These are phyloP conservation scores for Hetaerina americana DNA, from an alignment of 1,140 invertebrate species.

Conservation along the genomic window DNA sequence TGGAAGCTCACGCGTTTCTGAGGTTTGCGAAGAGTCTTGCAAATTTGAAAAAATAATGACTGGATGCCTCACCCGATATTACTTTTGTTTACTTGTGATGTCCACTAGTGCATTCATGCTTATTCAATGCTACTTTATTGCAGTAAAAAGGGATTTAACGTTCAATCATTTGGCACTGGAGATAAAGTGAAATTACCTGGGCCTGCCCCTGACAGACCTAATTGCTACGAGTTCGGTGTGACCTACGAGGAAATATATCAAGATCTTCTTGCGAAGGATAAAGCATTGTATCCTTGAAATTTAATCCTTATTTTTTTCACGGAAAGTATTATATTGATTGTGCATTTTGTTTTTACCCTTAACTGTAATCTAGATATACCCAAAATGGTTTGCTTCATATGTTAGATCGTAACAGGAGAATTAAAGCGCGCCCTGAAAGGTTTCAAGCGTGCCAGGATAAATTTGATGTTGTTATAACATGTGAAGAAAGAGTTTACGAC, in stretches of 20 bases:
- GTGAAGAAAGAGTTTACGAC: slow-evolving; percentile 98
- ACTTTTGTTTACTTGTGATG: not conserved
- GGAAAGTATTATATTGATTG: slow-evolving; percentile 13
- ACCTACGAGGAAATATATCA: slow-evolving; percentile 96
- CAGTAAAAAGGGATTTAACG: slow-evolving; percentile 91
- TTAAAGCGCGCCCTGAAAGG: slow-evolving; percentile 87
- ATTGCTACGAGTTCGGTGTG: slow-evolving; percentile 95
- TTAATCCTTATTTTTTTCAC: slow-evolving; percentile 5
- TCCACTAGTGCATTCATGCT: not conserved
- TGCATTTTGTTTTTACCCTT: not conserved
- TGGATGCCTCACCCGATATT: not conserved
- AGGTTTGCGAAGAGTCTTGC: slow-evolving; percentile 33
- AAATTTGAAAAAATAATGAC: slow-evolving; percentile 1
- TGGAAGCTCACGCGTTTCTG: slow-evolving; percentile 97
- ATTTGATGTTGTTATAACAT: slow-evolving; percentile 95
- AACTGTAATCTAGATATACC: slow-evolving; percentile 60
- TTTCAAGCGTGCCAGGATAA: slow-evolving; percentile 84
- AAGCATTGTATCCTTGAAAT: slow-evolving; percentile 61
- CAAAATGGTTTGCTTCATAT: slow-evolving; percentile 98
- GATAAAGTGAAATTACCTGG: slow-evolving; percentile 96
- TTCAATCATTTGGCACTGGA: slow-evolving; percentile 94
- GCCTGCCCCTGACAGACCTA: slow-evolving; percentile 84
- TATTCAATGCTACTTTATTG: slow-evolving; percentile 18
- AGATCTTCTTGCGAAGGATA: slow-evolving; percentile 80
- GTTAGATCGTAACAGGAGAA: slow-evolving; percentile 92